A percentile compares a stretch with the other conserved stretches of the same genome.
Evolutionary conservation across 2,888 invertebrate species (phyloP).

Genomic region (Callosobruchus maculatus): DNA sequence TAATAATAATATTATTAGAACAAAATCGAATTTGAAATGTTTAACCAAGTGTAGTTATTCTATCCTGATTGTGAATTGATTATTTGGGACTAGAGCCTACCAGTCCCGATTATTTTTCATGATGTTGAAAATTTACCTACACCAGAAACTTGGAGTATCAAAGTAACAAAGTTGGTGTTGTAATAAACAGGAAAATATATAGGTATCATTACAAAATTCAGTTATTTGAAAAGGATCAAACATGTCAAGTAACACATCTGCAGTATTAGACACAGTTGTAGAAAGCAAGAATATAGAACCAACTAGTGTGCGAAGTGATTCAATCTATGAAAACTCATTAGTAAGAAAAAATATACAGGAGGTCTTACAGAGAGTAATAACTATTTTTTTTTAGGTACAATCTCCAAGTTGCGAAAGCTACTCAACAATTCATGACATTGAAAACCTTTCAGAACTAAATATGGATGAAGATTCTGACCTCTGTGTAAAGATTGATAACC

Average conservation of each 20-base stretch:
- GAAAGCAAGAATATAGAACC: conserved; percentile 46
- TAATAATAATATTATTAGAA: too few species aligned
- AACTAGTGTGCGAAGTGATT: conserved; percentile 41
- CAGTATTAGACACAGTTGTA: conserved; percentile 48
- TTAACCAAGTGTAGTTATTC: too few species aligned
- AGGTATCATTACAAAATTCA: too few species aligned
- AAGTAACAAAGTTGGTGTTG: too few species aligned
- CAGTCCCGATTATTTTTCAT: too few species aligned
- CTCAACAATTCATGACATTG: conserved; percentile 58
- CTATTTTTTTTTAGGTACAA: conserved; percentile 48
- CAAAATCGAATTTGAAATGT: too few species aligned
- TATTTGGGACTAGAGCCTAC: too few species aligned
- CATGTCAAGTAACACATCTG: conserved; percentile 41
- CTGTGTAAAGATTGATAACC: conserved; percentile 66
- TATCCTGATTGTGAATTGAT: too few species aligned
- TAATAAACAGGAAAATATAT: too few species aligned
- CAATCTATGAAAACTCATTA: conserved; percentile 43
- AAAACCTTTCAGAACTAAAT: conserved; percentile 53
- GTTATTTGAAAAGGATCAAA: too few species aligned
- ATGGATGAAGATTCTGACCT: conserved; percentile 57
- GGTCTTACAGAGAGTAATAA: background rate
- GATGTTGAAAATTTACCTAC: too few species aligned
- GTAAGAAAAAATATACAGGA: conserved; percentile 29
- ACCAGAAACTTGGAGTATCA: too few species aligned
- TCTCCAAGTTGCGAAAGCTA: conserved; percentile 60